These are phyloP conservation scores for Eretmocerus hayati DNA, from an alignment of 2,888 invertebrate species.

Conservation along the genomic window DNA sequence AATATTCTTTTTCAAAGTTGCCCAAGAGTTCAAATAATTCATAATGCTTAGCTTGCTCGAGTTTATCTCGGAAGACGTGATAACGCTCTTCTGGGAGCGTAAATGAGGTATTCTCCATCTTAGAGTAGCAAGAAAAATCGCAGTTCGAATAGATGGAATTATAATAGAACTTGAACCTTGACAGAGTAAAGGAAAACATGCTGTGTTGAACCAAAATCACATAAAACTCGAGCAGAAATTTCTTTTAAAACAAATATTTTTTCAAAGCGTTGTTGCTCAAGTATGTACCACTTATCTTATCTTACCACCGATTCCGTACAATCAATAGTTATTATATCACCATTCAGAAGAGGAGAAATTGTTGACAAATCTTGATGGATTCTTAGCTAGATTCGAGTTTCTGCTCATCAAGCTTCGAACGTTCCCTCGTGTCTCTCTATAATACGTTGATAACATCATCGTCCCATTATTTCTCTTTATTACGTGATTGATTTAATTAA, in stretches of 20 bases:
- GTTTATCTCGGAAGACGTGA: too few species aligned
- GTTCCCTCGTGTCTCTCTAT: slow-evolving; percentile 22
- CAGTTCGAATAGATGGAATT: slow-evolving; percentile 1
- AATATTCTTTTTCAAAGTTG: too few species aligned
- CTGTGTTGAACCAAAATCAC: slow-evolving; percentile 24
- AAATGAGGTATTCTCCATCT: too few species aligned
- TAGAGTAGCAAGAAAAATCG: too few species aligned
- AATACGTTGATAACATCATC: slow-evolving; percentile 9
- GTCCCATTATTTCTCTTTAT: slow-evolving; percentile 11
- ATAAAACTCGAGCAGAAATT: slow-evolving; percentile 20
- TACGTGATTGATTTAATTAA: slow-evolving; percentile 19
- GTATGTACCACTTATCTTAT: slow-evolving; percentile 19
- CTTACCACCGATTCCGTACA: slow-evolving; percentile 10
- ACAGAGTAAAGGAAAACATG: slow-evolving; percentile 10
- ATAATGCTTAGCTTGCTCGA: too few species aligned
- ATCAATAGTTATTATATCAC: too few species aligned
- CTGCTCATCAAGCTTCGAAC: slow-evolving; percentile 5
- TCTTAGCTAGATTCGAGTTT: too few species aligned
- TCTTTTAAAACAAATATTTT: slow-evolving; percentile 19
- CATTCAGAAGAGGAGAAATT: too few species aligned
- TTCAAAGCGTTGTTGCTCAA: slow-evolving; percentile 18
- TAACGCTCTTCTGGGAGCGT: too few species aligned
- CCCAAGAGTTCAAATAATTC: too few species aligned
- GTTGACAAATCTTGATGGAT: too few species aligned
- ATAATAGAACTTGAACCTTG: slow-evolving; percentile 6